Base-by-base conservation (phyloP, 2,113 vertebrate genomes). In the Lutjanus erythropterus region DNA sequence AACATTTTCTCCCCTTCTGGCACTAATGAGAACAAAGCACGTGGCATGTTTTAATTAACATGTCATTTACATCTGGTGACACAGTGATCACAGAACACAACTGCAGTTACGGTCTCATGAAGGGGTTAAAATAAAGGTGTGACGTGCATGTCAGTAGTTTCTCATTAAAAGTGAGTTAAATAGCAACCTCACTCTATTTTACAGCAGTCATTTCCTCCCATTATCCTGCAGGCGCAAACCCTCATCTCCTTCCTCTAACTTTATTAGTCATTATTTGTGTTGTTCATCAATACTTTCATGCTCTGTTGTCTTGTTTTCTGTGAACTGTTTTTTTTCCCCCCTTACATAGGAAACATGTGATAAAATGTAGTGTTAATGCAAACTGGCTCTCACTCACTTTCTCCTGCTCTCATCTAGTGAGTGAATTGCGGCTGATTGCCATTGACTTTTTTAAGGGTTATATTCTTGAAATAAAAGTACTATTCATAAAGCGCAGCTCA, bases 11-110 rank as follows among this genome's bases (percentile, higher is more conserved):
- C 9, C 37, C 37, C 37, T 42, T 60, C 59, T 70, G 72, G 33
- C 84, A 66, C 62, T 85, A 86, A 86, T 86, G 79, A 86, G 80
- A 89, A 83, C 59, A 83, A 84, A 71, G 41, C 67, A 71, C 64
- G 70, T 90, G 86, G 80, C 72, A 70, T 75, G 73, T 76, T 83
- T 88, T 83, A 72, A 90, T 87, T 82, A 86, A 86, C 65, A 46
- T 86, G 44, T 77, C 25, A 72, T 81, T 83, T 85, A 50, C 46
- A 78, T 82, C 73, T 41, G n/a, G 60, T 77, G 78, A 84, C 71
- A 71, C 47, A 31, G 60, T 73, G 76, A 67, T 85, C 58, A 64
- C 49, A 61, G 77, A 65, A 80, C 66, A 61, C 50, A 27, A 47
- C 55, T n/a, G 12, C 37, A 18, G 27, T 27, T 4, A 61, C 12